A percentile compares a stretch with the other conserved stretches of the same genome.
phyloP scores from a whole-genome alignment of 2,113 vertebrate species.

The Haliaeetus leucogaster region DNA sequence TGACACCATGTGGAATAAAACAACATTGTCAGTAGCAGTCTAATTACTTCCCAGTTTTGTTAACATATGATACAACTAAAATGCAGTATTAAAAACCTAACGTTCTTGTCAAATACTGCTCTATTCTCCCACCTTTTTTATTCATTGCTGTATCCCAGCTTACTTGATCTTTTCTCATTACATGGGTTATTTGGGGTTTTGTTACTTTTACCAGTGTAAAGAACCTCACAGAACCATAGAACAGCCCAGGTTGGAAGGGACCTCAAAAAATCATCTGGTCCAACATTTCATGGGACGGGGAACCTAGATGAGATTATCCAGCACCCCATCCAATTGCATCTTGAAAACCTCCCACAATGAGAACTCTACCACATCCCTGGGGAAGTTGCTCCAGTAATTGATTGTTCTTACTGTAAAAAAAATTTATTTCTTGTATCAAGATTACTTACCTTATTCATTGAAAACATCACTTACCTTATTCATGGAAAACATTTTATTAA shows the following conservation, averaged over 20 bases:
- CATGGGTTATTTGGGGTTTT: neutral
- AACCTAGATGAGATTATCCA: neutral
- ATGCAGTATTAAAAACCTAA: neutral
- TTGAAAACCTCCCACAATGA: neutral
- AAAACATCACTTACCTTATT: neutral
- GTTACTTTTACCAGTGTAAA: neutral
- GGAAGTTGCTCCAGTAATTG: neutral
- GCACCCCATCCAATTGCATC: neutral
- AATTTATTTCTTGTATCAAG: neutral
- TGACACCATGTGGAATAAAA: neutral
- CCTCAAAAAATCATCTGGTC: neutral
- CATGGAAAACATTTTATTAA: neutral
- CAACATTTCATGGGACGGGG: neutral
- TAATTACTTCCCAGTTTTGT: constrained; percentile 43
- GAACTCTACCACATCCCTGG: neutral
- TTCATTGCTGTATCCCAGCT: neutral
- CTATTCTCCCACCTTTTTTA: neutral
- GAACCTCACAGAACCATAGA: neutral
- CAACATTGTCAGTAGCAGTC: constrained; percentile 16
- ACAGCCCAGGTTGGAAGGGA: neutral
- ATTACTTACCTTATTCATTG: neutral
- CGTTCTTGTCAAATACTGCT: neutral
- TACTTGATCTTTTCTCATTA: neutral
- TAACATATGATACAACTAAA: constrained; percentile 21
- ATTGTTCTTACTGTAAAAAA: neutral